A percentile compares a stretch with the other conserved stretches of the same genome.
These are phyloP conservation scores for Sebastes oblongus DNA, from an alignment of 2,797 vertebrate genomes.

Conservation along the genomic window DNA sequence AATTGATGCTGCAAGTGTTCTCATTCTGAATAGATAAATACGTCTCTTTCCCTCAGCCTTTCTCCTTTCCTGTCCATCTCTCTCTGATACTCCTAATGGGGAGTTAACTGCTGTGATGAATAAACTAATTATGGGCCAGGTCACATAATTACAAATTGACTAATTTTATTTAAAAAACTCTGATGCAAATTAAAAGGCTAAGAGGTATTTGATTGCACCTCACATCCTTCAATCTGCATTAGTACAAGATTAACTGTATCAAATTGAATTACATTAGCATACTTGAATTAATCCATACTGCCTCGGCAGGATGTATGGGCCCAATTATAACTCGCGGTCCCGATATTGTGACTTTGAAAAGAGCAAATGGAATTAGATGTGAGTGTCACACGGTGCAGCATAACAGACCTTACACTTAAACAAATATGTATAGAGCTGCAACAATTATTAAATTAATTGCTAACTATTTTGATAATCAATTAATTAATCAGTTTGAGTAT, in stretches of 20 bases:
- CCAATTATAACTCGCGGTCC: slow-evolving; percentile 75
- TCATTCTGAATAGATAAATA: slow-evolving; percentile 78
- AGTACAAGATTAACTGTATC: slow-evolving; percentile 86
- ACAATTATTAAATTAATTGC: too few relatives aligned
- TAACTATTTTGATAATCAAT: too few relatives aligned
- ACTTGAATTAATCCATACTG: slow-evolving; percentile 84
- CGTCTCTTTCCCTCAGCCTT: slow-evolving; percentile 37
- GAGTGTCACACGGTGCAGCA: slow-evolving; percentile 9
- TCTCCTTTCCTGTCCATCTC: slow-evolving; percentile 47
- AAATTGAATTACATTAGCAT: slow-evolving; percentile 88
- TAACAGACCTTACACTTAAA: slow-evolving; percentile 2
- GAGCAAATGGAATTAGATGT: slow-evolving; percentile 63
- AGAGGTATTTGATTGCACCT: slow-evolving; percentile 84
- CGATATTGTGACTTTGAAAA: slow-evolving; percentile 69
- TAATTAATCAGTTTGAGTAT: too few relatives aligned
- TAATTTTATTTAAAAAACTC: slow-evolving; percentile 83
- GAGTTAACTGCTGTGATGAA: slow-evolving; percentile 84
- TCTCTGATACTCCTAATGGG: slow-evolving; percentile 72
- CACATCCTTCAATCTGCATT: slow-evolving; percentile 86
- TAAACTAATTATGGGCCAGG: slow-evolving; percentile 85
- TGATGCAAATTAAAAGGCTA: slow-evolving; percentile 83
- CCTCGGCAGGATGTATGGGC: slow-evolving; percentile 74
- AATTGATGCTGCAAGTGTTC: slow-evolving; percentile 78
- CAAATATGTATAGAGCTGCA: background rate
- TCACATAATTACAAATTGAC: slow-evolving; percentile 87